Conservation (phyloP, 2,888 invertebrate species). For the Cordilura impudica region DNA sequence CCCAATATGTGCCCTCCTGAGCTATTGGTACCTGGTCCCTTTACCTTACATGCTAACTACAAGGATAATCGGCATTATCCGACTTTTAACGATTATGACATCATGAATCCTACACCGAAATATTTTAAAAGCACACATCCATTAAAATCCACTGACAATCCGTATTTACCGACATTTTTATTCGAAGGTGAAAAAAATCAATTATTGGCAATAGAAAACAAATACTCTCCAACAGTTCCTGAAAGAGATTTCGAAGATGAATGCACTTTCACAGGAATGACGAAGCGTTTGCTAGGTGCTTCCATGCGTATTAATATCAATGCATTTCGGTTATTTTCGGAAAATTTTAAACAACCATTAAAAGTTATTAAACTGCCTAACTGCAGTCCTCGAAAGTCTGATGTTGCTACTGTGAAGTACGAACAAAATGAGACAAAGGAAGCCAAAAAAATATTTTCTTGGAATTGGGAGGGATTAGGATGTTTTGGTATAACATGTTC, state of each 20-base stretch:
- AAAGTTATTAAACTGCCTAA: conserved; percentile 2
- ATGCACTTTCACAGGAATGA: conserved; percentile 67
- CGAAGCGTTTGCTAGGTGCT: conserved; percentile 64
- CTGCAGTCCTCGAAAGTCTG: conserved; percentile 1
- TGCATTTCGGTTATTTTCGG: conserved; percentile 62
- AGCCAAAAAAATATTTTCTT: conserved; percentile 57
- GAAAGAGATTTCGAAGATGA: conserved; percentile 9
- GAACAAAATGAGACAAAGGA: background rate
- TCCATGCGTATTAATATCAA: conserved; percentile 64
- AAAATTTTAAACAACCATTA: conserved; percentile 25
- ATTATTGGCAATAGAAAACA: conserved; percentile 64
- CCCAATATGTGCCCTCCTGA: conserved; percentile 39
- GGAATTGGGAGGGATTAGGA: conserved; percentile 70
- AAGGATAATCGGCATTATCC: conserved; percentile 66
- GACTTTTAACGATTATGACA: conserved; percentile 36
- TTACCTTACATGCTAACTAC: conserved; percentile 67
- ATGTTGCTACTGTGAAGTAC: background rate
- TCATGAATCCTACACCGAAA: conserved; percentile 62
- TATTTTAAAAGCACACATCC: conserved; percentile 66
- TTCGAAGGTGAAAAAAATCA: conserved; percentile 64
- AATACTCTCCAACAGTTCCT: conserved; percentile 47
- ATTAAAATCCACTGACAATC: conserved; percentile 64
- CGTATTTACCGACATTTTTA: conserved; percentile 66
- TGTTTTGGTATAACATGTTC: conserved; percentile 64
- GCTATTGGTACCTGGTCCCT: conserved; percentile 69